Base-by-base conservation (phyloP, 1,140 invertebrate genomes). In the Phortica variegata region DNA sequence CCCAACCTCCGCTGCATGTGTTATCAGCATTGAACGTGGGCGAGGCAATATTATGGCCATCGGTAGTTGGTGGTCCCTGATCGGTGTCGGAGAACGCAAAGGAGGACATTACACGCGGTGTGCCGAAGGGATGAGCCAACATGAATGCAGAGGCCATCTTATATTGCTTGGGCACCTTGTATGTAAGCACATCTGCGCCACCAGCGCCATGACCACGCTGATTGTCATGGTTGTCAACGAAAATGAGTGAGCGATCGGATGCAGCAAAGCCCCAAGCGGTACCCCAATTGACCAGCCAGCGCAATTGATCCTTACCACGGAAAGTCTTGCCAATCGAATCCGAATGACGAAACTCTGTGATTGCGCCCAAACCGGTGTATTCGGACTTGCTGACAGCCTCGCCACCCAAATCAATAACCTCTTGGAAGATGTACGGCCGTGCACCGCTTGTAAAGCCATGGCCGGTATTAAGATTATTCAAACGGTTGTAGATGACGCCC, bases 141-240 rank as follows among this genome's bases (percentile, higher is more conserved):
- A 90, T 88, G 60, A 91, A 92, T 2, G 86, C 86, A 3, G 82
- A 82, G 1, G 87, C 89, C 78, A 91, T 86, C 79, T 89, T 89
- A 73, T 89, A 88, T 23, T 80, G 58, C 56, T 80, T 82, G 0
- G 82, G 42, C 16, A 75, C 70, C 55, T 85, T 86, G 55, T 86
- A 84, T 2, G 82, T 87, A 7, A 88, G 76, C 32, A 85, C 81
- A 47, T 76, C 62, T 12, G 57, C 65, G 32, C 69, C 54, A 18
- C 62, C 69, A 29, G 60, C 76, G 31, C 81, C 80, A 26, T 77
- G 77, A n/a, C 81, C 80, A 44, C 86, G 70, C 70, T 88, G 87
- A 48, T 85, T 87, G 56, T 89, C 87, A 54, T 89, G 86, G 66
- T 88, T 83, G 52, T 84, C 82, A 16, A 83, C 78, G 45, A 84